phyloP scores from a whole-genome alignment of 2,797 vertebrate species.

The Hemitrygon akajei region DNA sequence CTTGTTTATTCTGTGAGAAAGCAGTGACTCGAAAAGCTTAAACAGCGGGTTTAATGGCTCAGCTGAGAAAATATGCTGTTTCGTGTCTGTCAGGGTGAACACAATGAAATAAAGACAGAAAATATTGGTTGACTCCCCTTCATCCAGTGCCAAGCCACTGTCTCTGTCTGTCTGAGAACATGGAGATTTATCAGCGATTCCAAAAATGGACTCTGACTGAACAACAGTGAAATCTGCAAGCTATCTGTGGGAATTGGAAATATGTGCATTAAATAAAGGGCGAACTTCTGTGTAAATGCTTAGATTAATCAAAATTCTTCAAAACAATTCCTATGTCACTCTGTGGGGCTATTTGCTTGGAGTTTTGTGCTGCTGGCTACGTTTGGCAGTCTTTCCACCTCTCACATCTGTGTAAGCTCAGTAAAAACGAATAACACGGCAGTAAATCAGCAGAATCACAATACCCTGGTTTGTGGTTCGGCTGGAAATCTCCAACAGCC shows the following conservation, averaged over 20 bases:
- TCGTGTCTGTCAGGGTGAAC: constrained; percentile 1
- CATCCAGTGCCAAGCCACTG: constrained; percentile 69
- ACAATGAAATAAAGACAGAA: constrained; percentile 14
- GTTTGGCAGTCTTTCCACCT: not conserved
- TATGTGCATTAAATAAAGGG: not conserved
- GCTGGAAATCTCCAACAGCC: not conserved
- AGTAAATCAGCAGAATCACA: not conserved
- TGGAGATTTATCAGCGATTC: constrained; percentile 59
- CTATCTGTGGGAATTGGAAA: not conserved
- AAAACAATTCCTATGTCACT: not conserved
- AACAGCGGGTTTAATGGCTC: not conserved
- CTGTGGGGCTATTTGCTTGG: not conserved
- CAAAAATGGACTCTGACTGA: constrained; percentile 40
- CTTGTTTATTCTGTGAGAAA: not conserved
- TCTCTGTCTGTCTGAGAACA: constrained; percentile 65
- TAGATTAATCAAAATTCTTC: not conserved
- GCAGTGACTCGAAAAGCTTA: not conserved
- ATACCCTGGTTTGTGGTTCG: not conserved
- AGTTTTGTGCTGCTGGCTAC: not conserved
- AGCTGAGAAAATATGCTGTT: not conserved
- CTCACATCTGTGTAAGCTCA: not conserved
- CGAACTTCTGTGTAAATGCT: not conserved
- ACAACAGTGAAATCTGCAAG: constrained; percentile 36
- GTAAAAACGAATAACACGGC: not conserved
- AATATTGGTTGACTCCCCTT: constrained; percentile 43